Evolutionary conservation across 2,888 invertebrate species (phyloP).

Genomic region (Drosophila buzzatii): DNA sequence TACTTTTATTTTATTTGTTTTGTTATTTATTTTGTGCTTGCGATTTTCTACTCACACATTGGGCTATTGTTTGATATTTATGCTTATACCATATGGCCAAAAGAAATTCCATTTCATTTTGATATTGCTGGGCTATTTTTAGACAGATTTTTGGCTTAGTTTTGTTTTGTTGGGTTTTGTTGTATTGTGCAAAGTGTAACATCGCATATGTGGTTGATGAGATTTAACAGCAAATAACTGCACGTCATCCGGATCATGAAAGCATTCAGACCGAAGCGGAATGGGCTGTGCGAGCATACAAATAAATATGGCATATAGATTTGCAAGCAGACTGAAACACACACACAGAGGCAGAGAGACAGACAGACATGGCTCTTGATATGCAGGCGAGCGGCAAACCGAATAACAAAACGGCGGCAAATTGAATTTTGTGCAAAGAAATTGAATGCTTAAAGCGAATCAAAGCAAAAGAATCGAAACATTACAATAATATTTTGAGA

Average conservation of each 20-base stretch:
- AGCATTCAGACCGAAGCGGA: conserved; percentile 39
- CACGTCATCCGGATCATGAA: conserved; percentile 60
- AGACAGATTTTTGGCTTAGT: conserved; percentile 45
- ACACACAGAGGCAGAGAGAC: conserved; percentile 3
- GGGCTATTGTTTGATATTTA: conserved; percentile 34
- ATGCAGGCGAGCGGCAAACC: conserved; percentile 66
- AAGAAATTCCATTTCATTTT: conserved; percentile 57
- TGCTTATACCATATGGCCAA: conserved; percentile 9
- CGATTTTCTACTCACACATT: conserved; percentile 22
- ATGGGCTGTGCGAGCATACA: conserved; percentile 4
- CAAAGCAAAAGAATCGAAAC: not conserved
- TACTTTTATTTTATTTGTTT: conserved; percentile 1
- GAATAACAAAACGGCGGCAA: conserved; percentile 34
- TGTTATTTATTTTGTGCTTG: conserved; percentile 19
- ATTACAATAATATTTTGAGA: not conserved
- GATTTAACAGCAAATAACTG: conserved; percentile 63
- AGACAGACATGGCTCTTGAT: conserved; percentile 47
- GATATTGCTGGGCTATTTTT: conserved; percentile 63
- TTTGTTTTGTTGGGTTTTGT: conserved; percentile 23
- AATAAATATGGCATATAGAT: conserved; percentile 17
- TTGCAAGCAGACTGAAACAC: conserved; percentile 16
- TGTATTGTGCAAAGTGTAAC: conserved; percentile 48
- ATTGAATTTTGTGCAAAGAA: conserved; percentile 46
- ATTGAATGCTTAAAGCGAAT: conserved; percentile 10
- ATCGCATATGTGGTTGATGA: conserved; percentile 46